Base-by-base conservation (phyloP, 2,888 invertebrate genomes). In the Masnerella sp. region DNA sequence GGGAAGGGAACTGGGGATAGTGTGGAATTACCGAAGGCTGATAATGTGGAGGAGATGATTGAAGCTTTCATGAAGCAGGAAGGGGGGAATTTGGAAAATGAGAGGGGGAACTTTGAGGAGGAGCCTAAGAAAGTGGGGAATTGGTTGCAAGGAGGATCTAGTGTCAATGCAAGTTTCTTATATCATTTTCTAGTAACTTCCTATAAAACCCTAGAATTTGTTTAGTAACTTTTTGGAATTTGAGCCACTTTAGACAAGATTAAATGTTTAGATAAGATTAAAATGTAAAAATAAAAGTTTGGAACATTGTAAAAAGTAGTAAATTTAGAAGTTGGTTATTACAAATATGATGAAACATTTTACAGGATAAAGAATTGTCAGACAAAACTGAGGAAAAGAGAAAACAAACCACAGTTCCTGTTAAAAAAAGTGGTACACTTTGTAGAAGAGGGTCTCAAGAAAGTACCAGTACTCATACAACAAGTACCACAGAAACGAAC, bases 61-160 rank as follows among this genome's bases (percentile, higher is more conserved):
- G 89, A 89, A 73, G 87, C 86, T 42, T 84, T 89, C 75, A 89
- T 89, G 88, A 87, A 88, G 75, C 84, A 88, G 76, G 88, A 84
- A 11, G 5, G 14, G 58, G 78, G 77, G 14, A 82, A 80, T 12
- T 77, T 75, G 17, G 83, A 83, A n/a, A 81, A 77, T 4, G 77
- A 80, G 3, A 78, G 76, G 3, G 77, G 77, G 8, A 76, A 79
- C 0, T 78, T 78, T 2, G 81, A 82, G 2, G 85, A 84, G 0
- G 84, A 85, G n/a, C n/a, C n/a, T n/a, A n/a, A n/a, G n/a, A n/a
- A n/a, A n/a, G 82, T 83, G 1, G 84, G 83, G 2, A 85, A 84
- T 34, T 85, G 85, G 85, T 14, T 83, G 8, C 81, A 81, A 3
- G 81, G 81, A n/a, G 81, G 83, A 22, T 17, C 79, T 0, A 80